Evolutionary conservation across 2,113 vertebrate species (phyloP).

Genomic region (Pygoscelis antarcticus): DNA sequence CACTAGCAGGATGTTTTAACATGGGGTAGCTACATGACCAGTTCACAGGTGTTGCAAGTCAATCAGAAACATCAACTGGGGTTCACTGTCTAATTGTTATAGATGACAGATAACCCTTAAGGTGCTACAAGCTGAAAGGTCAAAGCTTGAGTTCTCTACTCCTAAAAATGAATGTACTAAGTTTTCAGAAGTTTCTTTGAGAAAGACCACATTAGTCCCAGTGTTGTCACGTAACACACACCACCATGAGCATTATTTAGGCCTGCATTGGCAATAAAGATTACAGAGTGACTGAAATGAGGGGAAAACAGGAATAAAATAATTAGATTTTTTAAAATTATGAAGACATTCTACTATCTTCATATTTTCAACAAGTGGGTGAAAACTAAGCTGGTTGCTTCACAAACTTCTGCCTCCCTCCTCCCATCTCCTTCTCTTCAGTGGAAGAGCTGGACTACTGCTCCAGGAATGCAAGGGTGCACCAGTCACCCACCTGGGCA

Average conservation of each 20-base stretch:
- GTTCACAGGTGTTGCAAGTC: background rate
- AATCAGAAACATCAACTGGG: background rate
- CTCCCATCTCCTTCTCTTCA: background rate
- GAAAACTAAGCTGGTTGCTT: background rate
- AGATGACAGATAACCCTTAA: background rate
- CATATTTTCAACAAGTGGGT: background rate
- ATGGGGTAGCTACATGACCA: background rate
- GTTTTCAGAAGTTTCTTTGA: background rate
- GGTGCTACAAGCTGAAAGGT: background rate
- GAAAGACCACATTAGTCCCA: background rate
- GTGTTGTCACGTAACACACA: background rate
- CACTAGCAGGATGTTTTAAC: background rate
- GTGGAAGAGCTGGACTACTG: background rate
- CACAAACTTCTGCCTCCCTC: background rate
- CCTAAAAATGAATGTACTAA: background rate
- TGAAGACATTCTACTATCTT: background rate
- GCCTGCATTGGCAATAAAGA: background rate
- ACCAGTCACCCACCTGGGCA: background rate
- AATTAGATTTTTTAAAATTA: background rate
- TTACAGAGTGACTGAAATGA: background rate
- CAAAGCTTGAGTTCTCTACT: background rate
- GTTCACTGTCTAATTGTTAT: background rate
- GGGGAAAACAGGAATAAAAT: background rate
- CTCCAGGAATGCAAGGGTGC: background rate
- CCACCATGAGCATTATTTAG: background rate